Evolutionary conservation across 2,888 invertebrate genomes (phyloP).

Genomic region (Rhopalosiphum nymphaeae): DNA sequence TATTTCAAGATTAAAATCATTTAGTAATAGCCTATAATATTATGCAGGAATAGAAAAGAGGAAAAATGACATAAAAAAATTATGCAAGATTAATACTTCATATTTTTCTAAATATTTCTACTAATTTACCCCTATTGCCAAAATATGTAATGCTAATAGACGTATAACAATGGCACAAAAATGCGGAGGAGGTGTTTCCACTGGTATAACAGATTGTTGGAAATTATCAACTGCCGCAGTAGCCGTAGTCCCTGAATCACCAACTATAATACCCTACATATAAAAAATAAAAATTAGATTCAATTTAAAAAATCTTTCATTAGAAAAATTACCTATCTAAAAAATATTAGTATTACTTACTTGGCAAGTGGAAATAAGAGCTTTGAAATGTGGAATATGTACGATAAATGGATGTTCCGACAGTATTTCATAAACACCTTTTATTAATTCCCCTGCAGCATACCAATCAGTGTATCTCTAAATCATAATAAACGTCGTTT

Average conservation of each 20-base stretch:
- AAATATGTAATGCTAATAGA: slow-evolving; percentile 93
- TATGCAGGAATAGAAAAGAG: neutral
- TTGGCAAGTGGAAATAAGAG: slow-evolving; percentile 87
- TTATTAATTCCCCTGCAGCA: slow-evolving; percentile 92
- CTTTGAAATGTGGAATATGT: slow-evolving; percentile 92
- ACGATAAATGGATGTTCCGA: slow-evolving; percentile 94
- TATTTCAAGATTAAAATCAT: neutral
- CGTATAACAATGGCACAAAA: slow-evolving; percentile 98
- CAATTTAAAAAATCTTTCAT: neutral
- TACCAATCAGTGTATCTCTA: slow-evolving; percentile 97
- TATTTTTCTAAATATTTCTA: neutral
- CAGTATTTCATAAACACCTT: slow-evolving; percentile 95
- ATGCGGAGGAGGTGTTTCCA: slow-evolving; percentile 91
- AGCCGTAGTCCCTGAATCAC: slow-evolving; percentile 76
- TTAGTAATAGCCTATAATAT: neutral
- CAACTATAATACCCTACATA: slow-evolving; percentile 81
- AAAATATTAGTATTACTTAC: slow-evolving; percentile 71
- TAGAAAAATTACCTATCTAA: neutral
- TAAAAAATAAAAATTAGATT: slow-evolving; percentile 14
- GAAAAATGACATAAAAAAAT: neutral
- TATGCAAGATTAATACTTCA: neutral
- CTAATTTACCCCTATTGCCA: slow-evolving; percentile 85
- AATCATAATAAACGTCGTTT: slow-evolving; percentile 66
- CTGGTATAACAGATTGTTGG: slow-evolving; percentile 88
- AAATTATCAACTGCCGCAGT: slow-evolving; percentile 79